A percentile compares a stretch with the other conserved stretches of the same genome.
Conservation (phyloP, 1,140 invertebrate genomes). For the Caenorhabditis latens region DNA sequence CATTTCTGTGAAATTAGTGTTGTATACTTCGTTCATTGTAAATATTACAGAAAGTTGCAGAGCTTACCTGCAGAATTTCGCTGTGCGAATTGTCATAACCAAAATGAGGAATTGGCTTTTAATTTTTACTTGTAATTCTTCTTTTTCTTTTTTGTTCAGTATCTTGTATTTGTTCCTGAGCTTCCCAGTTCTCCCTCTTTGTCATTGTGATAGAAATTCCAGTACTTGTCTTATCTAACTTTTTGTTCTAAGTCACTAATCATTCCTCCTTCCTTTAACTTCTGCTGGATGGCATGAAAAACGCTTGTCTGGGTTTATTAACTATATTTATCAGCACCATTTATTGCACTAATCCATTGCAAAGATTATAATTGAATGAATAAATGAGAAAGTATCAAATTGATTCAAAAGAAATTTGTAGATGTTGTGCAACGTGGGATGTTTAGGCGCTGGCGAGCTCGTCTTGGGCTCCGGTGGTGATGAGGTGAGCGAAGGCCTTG, state of each 20-base stretch:
- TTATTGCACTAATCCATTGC: constrained; percentile 48
- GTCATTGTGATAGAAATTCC: constrained; percentile 2
- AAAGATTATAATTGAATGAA: constrained; percentile 43
- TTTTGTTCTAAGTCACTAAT: background rate
- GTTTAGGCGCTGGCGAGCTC: constrained; percentile 76
- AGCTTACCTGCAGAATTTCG: no score
- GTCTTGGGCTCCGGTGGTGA: constrained; percentile 77
- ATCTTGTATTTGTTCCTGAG: background rate
- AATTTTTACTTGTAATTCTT: no score
- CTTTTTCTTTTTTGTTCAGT: background rate
- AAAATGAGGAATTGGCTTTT: no score
- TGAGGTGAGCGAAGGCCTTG: constrained; percentile 78
- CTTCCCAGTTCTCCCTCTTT: background rate
- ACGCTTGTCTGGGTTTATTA: background rate
- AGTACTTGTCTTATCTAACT: background rate
- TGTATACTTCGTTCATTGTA: no score
- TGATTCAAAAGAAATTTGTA: constrained; percentile 5
- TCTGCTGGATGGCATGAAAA: background rate
- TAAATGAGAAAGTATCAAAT: constrained; percentile 55
- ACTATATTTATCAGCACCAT: constrained; percentile 40
- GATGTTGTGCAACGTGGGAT: constrained; percentile 4
- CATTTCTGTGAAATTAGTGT: no score
- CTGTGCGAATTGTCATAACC: no score
- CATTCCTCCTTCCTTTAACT: background rate
- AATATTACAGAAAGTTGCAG: no score